Evolutionary conservation across 2,888 invertebrate species (phyloP), one percentile per base, ranked within the genome.

Genomic region (Caenorhabditis wallacei): DNA sequence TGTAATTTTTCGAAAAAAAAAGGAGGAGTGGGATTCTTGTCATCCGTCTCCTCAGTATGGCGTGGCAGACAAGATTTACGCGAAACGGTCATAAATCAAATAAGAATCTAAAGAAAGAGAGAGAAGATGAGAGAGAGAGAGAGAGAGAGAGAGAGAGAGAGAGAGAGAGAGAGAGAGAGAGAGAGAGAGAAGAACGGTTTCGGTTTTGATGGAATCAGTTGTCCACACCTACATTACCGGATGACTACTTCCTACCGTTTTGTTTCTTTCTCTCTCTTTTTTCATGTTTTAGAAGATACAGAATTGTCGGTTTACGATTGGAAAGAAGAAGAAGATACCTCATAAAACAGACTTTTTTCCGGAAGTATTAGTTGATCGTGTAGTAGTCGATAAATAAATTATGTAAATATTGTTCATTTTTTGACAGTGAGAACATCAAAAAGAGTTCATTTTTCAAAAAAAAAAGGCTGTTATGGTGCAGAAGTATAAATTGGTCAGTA

Each of bases 41-140:
- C 48, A 40, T 40, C 63, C 46, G 16, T 26, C 64, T 46, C 24
- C 40, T 40, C 40, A 40, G 40, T 40, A 40, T 40, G 61, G 69
- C 61, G 30, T 66, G 69, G 53, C 69, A 69, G 61, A 63, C 69
- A 61, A 63, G 63, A 78, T 69, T 78, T 63, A 20, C 54, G 78
- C 69, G 56, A 75, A 57, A 69, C 63, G 43, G 75, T 51, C 75
- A 68, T 68, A 51, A 75, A 75, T 75, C 75, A 74, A 56, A 64
- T n/a, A 74, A 53, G 35, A 30, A 53, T 16, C 46, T 37, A 61
- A 40, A 61, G 18, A 30, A 22, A 37, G 68, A 43, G 63, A 69
- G 10, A 37, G 54, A 75, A 57, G 57, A 51, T 18, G 54, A 16
- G 78, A 70, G 37, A 56, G 8, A 40, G 40, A 13, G 40, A 40